Evolutionary conservation across 2,113 vertebrate species (phyloP), one percentile per base, ranked within the genome.

Genomic region (Callipepla squamata): DNA sequence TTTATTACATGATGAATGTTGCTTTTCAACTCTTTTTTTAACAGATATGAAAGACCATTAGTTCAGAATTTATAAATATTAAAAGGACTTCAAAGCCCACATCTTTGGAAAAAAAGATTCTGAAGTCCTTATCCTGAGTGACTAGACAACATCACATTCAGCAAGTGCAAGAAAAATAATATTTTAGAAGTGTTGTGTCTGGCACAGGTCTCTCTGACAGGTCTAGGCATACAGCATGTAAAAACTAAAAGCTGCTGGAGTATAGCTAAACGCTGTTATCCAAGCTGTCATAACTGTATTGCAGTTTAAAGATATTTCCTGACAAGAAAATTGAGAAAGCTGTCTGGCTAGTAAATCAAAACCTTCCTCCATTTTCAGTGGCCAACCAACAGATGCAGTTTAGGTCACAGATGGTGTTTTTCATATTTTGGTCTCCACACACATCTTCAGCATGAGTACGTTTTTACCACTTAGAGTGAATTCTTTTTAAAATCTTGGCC

Each of bases 201-300:
- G 96, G 83, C 90, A 92, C 80, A 95, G 93, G 94, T 95, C 84
- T 95, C 87, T 96, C 85, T 97, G 95, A 98, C 97, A 98, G 93
- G 93, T 88, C 96, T 95, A 94, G 92, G 91, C 92, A 85, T 82
- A 95, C 81, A 96, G 93, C 87, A 96, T 89, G 89, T 92, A 96
- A 97, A 97, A 97, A 95, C 78, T 93, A 97, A 97, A 97, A 96
- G 87, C 96, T 97, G 93, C 89, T 96, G 85, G 89, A 96, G 94
- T 97, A 96, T 77, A 96, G 94, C 88, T 97, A 96, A 98, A 97
- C 36, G 74, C 90, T 97, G 82, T 96, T 97, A 97, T 97, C 94
- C 96, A 97, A 96, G 94, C 94, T 98, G 97, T 98, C 97, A 97
- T 94, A 97, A 96, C 93, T 96, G 73, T 95, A 94, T 93, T 97